phyloP scores from a whole-genome alignment of 1,140 invertebrate species.

The Gonatopus flavifemur region DNA sequence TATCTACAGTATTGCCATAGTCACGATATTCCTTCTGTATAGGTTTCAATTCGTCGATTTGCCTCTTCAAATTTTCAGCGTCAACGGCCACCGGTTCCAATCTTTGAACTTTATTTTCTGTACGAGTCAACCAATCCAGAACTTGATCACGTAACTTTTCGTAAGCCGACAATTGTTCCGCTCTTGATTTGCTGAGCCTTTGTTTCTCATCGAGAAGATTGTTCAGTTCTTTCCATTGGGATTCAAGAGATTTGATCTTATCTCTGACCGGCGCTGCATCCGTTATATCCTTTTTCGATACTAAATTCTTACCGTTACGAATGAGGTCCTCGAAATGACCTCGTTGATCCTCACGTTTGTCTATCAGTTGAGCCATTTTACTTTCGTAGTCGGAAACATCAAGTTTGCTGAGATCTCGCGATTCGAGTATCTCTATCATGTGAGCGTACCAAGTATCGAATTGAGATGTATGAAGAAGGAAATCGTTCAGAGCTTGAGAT shows the following conservation, averaged over 20 bases:
- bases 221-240: conserved; percentile 84
- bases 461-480: conserved; percentile 68
- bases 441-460: conserved; percentile 73
- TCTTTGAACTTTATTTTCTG: conserved; percentile 72
- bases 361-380: conserved; percentile 62
- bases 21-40: conserved; percentile 88
- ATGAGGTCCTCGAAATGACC: conserved; percentile 76
- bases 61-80: conserved; percentile 78
- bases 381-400: conserved; percentile 70
- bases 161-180: conserved; percentile 83
- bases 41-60: conserved; percentile 86
- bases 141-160: conserved; percentile 83
- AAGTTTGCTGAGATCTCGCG: conserved; percentile 69
- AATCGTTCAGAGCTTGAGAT: conserved; percentile 68
- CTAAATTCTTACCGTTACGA: conserved; percentile 76
- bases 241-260: conserved; percentile 82
- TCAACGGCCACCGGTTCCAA: conserved; percentile 85
- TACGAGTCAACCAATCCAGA: conserved; percentile 79
- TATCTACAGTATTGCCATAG: conserved; percentile 83
- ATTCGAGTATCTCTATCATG: conserved; percentile 76
- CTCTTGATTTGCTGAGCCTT: conserved; percentile 76
- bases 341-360: conserved; percentile 61
- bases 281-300: conserved; percentile 87
- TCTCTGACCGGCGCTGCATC: conserved; percentile 85
- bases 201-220: conserved; percentile 80